These are phyloP conservation scores for Chionodraco myersi DNA, from an alignment of 2,113 vertebrate species.

Conservation along the genomic window DNA sequence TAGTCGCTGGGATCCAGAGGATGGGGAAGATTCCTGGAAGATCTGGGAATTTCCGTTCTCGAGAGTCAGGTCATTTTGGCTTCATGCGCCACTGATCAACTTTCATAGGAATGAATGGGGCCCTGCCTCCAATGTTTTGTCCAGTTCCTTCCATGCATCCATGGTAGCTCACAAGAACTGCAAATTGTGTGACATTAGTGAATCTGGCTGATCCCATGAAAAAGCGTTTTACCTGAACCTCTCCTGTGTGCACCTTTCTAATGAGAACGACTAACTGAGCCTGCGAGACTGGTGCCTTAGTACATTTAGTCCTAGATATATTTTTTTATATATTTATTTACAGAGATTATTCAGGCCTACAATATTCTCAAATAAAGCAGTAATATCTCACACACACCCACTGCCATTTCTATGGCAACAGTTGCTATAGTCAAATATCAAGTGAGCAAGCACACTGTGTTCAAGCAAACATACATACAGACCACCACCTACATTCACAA, in stretches of 20 bases:
- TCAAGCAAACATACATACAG: conserved; percentile 43
- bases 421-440: conserved; percentile 63
- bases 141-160: too few relatives aligned
- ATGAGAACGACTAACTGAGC: neutral
- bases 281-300: neutral
- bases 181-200: neutral
- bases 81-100: too few relatives aligned
- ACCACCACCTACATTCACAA: conserved; percentile 47
- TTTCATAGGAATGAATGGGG: too few relatives aligned
- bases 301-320: neutral
- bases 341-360: conserved; percentile 15
- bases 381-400: conserved; percentile 39
- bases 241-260: neutral
- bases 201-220: conserved; percentile 7
- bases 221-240: neutral
- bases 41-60: too few relatives aligned
- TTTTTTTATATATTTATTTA: conserved; percentile 4
- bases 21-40: too few relatives aligned
- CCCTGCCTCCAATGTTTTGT: too few relatives aligned
- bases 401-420: conserved; percentile 74
- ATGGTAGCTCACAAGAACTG: neutral
- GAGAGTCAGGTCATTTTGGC: too few relatives aligned
- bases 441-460: conserved; percentile 48
- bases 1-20: too few relatives aligned
- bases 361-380: conserved; percentile 34